phyloP scores from a whole-genome alignment of 2,888 invertebrate species.

The Nymphalis urticae region DNA sequence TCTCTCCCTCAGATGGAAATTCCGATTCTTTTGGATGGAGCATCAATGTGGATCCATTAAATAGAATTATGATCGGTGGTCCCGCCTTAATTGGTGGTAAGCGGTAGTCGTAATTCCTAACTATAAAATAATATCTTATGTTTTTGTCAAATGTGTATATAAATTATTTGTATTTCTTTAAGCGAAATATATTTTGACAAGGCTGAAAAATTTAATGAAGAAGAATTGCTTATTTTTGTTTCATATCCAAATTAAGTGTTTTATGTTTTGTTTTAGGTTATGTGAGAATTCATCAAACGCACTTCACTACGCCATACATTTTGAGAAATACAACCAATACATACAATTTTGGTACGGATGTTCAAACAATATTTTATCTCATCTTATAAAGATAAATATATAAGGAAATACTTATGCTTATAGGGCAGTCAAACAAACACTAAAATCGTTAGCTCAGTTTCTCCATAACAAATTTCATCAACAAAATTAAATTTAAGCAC shows the following conservation, averaged over 20 bases:
- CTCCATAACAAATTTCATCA: no score
- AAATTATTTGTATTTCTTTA: no score
- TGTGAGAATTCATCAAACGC: background rate
- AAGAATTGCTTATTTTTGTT: background rate
- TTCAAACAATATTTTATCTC: background rate
- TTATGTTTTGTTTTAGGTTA: conserved; percentile 5
- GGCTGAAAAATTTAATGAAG: no score
- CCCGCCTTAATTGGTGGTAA: conserved; percentile 15
- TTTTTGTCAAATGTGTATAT: no score
- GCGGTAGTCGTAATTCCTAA: background rate
- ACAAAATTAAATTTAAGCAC: no score
- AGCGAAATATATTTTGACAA: background rate
- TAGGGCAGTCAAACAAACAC: no score
- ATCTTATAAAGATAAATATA: no score
- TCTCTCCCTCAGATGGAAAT: background rate
- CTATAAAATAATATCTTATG: no score
- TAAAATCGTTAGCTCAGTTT: no score
- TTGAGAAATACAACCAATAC: background rate
- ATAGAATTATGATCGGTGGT: conserved; percentile 1
- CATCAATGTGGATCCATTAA: conserved; percentile 4
- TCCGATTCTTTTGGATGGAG: conserved; percentile 26
- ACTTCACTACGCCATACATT: background rate
- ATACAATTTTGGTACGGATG: conserved; percentile 47
- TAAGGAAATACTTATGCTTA: no score
- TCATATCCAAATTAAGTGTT: background rate